Evolutionary conservation across 37 sponge, comb jelly and placozoan species (phyloP).

Genomic region (Halichondria panicea): DNA sequence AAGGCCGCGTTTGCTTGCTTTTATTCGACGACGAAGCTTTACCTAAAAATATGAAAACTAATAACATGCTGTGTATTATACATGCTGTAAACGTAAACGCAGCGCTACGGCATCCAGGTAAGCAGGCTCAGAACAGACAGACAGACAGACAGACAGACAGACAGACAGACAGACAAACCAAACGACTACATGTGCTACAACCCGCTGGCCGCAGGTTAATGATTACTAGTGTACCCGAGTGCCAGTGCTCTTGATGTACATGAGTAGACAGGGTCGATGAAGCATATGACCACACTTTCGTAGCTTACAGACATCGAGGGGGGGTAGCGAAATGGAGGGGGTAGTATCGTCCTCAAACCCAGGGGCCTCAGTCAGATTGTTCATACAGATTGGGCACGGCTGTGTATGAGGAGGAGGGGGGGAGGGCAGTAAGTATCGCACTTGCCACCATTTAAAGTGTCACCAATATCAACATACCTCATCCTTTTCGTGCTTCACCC

Average conservation of each 20-base stretch:
- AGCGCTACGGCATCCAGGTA: no score
- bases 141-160: not conserved
- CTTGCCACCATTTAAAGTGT: not conserved
- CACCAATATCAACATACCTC: slow-evolving; percentile 41
- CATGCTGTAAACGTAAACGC: not conserved
- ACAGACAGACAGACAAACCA: no score
- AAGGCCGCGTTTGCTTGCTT: no score
- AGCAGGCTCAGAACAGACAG: no score
- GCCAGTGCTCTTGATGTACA: slow-evolving; percentile 51
- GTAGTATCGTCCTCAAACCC: slow-evolving; percentile 51
- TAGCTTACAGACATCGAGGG: slow-evolving; percentile 53
- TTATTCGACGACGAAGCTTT: no score
- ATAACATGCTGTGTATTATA: no score
- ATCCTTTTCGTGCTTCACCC: slow-evolving; percentile 42
- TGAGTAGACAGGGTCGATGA: slow-evolving; percentile 62
- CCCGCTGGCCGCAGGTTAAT: no score
- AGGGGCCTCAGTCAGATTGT: slow-evolving; percentile 57
- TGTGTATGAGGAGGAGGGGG: slow-evolving; percentile 14
- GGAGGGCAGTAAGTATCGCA: not conserved
- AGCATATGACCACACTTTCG: slow-evolving; percentile 74
- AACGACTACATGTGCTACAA: no score
- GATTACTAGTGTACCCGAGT: no score
- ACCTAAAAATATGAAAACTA: no score
- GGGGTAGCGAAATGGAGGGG: not conserved
- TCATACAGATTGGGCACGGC: slow-evolving; percentile 80